Evolutionary conservation across 2,888 invertebrate species (phyloP), one percentile per base, ranked within the genome.

Genomic region (Sphinx pinastri): DNA sequence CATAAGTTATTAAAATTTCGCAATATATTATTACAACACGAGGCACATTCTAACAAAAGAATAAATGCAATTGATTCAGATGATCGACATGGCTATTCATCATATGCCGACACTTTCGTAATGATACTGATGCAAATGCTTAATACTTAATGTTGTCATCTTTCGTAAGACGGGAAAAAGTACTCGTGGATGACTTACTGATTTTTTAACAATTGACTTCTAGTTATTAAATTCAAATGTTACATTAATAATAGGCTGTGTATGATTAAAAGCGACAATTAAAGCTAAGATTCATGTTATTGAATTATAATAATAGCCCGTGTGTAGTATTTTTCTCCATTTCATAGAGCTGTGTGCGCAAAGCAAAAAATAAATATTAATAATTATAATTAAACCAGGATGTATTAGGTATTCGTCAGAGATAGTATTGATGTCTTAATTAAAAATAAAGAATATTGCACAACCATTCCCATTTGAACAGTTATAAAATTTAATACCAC

Each of bases 1-100:
- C 19, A 49, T 63, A 49, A 49, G 63, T 19, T 63, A 63, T 63
- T 63, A 49, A 63, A 63, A 49, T 63, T 25, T 49, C 49, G 49
- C 16, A 63, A 63, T 63, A 63, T 13, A 16, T 60, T 14, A 47
- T 63, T 63, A 13, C 47, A 63, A 63, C 47, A 60, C 49, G 47
- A 63, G 7, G 19, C 47, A 63, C 63, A 63, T 49, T 63, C 49
- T 63, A 63, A 63, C 63, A 63, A 63, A 60, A 63, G 63, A 63
- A 49, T 63, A 19, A 55, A 55, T 63, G 47, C 63, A 63, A 63
- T 63, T 63, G 63, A 63, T 63, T 19, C 49, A 19, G 11, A 10
- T 7, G 49, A 63, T 63, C 63, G 63, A 49, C 63, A 63, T 49
- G 47, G 19, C 63, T 19, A 63, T 47, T 31, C 58, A 63, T 63